Conservation (phyloP, 1,140 invertebrate species). For the Catajapyx aquilonaris region DNA sequence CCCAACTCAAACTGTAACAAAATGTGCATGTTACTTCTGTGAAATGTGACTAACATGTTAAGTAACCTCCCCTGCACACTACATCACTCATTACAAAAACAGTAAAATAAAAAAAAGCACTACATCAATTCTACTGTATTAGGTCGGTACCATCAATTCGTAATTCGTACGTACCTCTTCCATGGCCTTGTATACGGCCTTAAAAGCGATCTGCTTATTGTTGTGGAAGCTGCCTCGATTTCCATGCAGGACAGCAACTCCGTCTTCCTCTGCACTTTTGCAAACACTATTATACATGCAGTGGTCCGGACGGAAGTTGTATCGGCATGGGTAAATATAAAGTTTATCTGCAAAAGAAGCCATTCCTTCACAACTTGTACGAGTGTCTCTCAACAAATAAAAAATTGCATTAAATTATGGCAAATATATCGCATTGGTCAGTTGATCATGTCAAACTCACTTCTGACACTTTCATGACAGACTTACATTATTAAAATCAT, state of each 20-base stretch:
- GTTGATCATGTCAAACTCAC: not conserved
- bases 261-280: slow-evolving; percentile 43
- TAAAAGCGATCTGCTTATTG: slow-evolving; percentile 67
- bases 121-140: no score
- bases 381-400: slow-evolving; percentile 7
- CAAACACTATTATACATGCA: slow-evolving; percentile 86
- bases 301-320: slow-evolving; percentile 84
- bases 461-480: not conserved
- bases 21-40: no score
- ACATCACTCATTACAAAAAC: no score
- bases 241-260: slow-evolving; percentile 69
- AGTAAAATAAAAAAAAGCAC: no score
- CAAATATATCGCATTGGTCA: no score
- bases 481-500: slow-evolving; percentile 3
- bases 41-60: no score
- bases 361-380: not conserved
- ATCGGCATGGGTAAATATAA: slow-evolving; percentile 60
- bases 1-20: no score
- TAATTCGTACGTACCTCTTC: slow-evolving; percentile 26
- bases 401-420: no score
- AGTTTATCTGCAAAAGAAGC: slow-evolving; percentile 38
- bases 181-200: slow-evolving; percentile 47
- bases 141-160: not conserved
- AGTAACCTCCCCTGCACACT: no score
- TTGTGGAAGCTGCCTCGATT: slow-evolving; percentile 67